Conservation (phyloP, 2,888 invertebrate species). For the Ceriagrion tenellum region DNA sequence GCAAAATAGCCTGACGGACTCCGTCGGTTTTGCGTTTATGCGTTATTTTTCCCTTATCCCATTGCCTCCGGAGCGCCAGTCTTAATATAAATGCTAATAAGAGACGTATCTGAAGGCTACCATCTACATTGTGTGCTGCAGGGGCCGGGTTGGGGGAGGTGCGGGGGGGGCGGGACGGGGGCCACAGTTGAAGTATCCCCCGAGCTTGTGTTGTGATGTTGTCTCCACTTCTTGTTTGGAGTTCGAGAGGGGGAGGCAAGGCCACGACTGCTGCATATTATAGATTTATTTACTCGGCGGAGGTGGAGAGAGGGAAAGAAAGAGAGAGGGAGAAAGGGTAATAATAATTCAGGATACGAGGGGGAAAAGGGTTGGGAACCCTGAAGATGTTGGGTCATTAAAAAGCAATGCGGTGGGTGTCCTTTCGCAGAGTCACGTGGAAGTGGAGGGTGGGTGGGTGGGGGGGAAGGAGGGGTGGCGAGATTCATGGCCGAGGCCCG, state of each 20-base stretch:
- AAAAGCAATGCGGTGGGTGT: not conserved
- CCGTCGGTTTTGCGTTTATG: constrained; percentile 43
- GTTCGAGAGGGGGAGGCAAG: not conserved
- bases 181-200: too few relatives aligned
- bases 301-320: not conserved
- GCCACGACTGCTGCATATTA: not conserved
- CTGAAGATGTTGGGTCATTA: constrained; percentile 31
- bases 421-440: constrained; percentile 47
- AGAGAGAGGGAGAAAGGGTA: not conserved
- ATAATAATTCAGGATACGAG: not conserved
- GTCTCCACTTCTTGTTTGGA: not conserved
- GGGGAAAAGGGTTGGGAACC: not conserved
- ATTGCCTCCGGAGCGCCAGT: constrained; percentile 56
- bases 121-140: constrained; percentile 41
- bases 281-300: constrained; percentile 19
- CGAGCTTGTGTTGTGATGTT: not conserved
- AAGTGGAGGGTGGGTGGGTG: not conserved
- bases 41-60: not conserved
- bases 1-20: constrained; percentile 46
- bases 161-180: too few relatives aligned
- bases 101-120: constrained; percentile 47
- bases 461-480: too few relatives aligned
- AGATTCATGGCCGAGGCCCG: constrained; percentile 31
- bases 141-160: not conserved
- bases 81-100: constrained; percentile 65